Conservation (phyloP, 2,888 invertebrate genomes). For the Glyphotaelius pellucidus region DNA sequence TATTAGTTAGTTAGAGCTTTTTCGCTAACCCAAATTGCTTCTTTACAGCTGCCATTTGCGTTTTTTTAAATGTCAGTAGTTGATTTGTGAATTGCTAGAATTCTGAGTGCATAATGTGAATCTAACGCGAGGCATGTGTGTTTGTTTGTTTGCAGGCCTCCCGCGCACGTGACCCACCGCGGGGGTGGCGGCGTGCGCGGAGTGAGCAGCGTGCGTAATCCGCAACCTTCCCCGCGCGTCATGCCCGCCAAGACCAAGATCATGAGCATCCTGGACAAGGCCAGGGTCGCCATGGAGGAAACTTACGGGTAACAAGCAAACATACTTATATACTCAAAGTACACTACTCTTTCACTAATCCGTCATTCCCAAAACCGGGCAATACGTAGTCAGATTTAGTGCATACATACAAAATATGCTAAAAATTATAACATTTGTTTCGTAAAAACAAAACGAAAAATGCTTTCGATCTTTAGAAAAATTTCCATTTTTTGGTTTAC, state of each 20-base stretch:
- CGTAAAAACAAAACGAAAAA: too few species aligned
- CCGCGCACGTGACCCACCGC: constrained; percentile 71
- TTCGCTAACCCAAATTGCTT: neutral
- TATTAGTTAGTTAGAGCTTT: neutral
- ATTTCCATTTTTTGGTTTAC: too few species aligned
- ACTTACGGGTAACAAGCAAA: constrained; percentile 79
- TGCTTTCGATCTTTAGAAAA: too few species aligned
- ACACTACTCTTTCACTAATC: neutral
- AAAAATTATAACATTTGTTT: too few species aligned
- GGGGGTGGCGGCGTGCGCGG: constrained; percentile 49
- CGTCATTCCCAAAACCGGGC: neutral
- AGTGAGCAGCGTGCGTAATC: constrained; percentile 68
- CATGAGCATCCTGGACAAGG: constrained; percentile 89
- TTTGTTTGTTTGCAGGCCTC: neutral
- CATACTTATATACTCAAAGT: neutral
- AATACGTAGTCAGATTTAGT: too few species aligned
- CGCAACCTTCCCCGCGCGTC: constrained; percentile 74
- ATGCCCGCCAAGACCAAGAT: constrained; percentile 88
- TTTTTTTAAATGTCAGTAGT: neutral
- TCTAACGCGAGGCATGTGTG: neutral
- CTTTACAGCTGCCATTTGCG: neutral
- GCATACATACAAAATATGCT: too few species aligned
- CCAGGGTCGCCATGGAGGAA: constrained; percentile 89
- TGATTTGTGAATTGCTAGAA: neutral
- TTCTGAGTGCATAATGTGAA: neutral